phyloP scores from a whole-genome alignment of 2,113 vertebrate genomes.

The Cariama cristata region DNA sequence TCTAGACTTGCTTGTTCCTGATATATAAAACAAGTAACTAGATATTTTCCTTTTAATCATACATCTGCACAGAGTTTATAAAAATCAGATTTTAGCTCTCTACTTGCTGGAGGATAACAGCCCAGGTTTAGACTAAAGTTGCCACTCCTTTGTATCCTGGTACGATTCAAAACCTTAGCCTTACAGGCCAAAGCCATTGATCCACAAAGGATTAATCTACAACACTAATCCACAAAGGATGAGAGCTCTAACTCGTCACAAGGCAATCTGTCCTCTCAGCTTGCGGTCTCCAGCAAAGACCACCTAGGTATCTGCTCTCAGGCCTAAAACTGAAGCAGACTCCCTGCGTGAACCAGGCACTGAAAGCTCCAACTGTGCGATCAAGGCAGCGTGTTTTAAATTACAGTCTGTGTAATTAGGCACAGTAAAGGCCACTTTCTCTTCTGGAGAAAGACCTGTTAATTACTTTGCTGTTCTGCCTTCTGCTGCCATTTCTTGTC shows the following conservation, averaged over 20 bases:
- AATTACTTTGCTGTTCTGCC: conserved; percentile 15
- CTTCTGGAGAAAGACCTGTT: neutral
- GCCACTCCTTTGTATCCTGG: neutral
- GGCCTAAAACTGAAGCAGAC: neutral
- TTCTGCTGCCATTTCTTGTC: neutral
- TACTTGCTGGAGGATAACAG: neutral
- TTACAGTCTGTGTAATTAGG: neutral
- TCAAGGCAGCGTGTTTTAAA: neutral
- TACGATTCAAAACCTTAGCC: neutral
- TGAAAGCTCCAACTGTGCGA: neutral
- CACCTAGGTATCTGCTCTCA: neutral
- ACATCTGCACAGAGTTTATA: neutral
- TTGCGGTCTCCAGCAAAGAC: neutral
- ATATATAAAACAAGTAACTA: neutral
- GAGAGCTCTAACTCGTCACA: neutral
- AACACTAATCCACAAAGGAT: neutral
- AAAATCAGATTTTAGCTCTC: neutral
- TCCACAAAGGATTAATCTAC: neutral
- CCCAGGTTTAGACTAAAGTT: neutral
- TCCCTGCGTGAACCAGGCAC: neutral
- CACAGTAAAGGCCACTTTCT: neutral
- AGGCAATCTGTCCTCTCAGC: neutral
- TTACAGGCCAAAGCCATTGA: neutral
- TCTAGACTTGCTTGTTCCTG: neutral
- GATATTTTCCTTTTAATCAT: neutral